Conservation (phyloP, 1,140 invertebrate species). For the Monomorium pharaonis region DNA sequence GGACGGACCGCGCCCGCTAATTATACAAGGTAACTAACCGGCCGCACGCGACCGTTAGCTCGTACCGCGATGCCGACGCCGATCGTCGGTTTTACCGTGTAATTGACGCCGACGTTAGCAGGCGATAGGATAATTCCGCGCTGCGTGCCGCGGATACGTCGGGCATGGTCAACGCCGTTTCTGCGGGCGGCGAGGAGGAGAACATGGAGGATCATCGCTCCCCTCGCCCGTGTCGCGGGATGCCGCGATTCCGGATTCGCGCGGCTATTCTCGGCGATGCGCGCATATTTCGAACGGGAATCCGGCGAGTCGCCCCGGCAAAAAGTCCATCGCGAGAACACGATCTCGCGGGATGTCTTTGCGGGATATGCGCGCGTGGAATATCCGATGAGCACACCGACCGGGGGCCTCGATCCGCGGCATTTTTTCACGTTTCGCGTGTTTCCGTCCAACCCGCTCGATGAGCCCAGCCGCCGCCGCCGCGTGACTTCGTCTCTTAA, state of each 20-base stretch:
- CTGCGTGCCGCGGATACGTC: background rate
- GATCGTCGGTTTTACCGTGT: slow-evolving; percentile 19
- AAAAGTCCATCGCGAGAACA: background rate
- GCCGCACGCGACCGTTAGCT: slow-evolving; percentile 35
- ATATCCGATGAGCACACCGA: slow-evolving; percentile 15
- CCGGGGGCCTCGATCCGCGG: background rate
- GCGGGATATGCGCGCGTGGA: background rate
- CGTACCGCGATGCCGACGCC: background rate
- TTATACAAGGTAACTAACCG: slow-evolving; percentile 33
- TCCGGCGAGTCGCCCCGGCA: background rate
- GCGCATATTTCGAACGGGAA: slow-evolving; percentile 53
- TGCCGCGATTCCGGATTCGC: slow-evolving; percentile 24
- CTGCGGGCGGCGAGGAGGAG: background rate
- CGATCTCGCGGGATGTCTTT: background rate
- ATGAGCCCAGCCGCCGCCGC: too few relatives aligned
- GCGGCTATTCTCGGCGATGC: slow-evolving; percentile 50
- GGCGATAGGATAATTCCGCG: slow-evolving; percentile 16
- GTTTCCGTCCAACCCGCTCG: too few relatives aligned
- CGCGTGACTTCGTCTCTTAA: slow-evolving; percentile 28
- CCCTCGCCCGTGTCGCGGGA: background rate
- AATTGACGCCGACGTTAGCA: slow-evolving; percentile 20
- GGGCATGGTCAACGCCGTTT: background rate
- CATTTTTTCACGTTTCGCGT: slow-evolving; percentile 38
- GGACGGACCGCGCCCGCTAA: slow-evolving; percentile 18
- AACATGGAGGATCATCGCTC: too few relatives aligned